These are phyloP conservation scores for Mylabris sibirica DNA, from an alignment of 2,888 invertebrate genomes.

Conservation along the genomic window DNA sequence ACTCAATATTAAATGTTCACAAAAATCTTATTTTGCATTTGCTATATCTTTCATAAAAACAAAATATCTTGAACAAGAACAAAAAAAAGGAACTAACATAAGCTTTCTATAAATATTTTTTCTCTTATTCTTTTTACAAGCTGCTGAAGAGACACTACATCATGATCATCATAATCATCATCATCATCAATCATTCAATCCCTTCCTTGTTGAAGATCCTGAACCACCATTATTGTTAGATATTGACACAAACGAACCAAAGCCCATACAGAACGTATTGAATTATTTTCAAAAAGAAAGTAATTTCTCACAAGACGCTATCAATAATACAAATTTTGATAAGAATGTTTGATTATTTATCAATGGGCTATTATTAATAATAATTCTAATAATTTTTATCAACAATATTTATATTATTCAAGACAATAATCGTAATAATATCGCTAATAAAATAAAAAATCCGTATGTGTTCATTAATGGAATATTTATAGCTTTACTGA, in stretches of 20 bases:
- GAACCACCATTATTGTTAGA: constrained; percentile 54
- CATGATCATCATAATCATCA: not conserved
- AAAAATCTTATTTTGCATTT: not conserved
- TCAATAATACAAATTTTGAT: constrained; percentile 16
- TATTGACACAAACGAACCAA: constrained; percentile 47
- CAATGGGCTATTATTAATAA: not conserved
- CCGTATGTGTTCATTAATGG: constrained; percentile 49
- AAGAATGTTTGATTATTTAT: constrained; percentile 2
- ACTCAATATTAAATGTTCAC: constrained; percentile 9
- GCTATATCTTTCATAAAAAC: not conserved
- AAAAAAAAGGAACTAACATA: constrained; percentile 24
- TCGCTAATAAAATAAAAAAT: constrained; percentile 33
- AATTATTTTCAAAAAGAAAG: constrained; percentile 57
- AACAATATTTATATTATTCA: constrained; percentile 5
- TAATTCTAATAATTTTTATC: not conserved
- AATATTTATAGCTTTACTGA: constrained; percentile 49
- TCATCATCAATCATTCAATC: constrained; percentile 51
- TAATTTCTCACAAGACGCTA: constrained; percentile 16
- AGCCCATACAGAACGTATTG: constrained; percentile 58
- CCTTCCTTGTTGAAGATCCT: constrained; percentile 58
- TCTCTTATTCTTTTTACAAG: constrained; percentile 52
- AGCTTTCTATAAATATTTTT: constrained; percentile 28
- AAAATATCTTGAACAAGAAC: not conserved
- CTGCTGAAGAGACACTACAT: constrained; percentile 53
- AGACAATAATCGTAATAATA: constrained; percentile 38